A percentile compares a stretch with the other conserved stretches of the same genome.
Evolutionary conservation across 2,888 invertebrate species (phyloP).

Genomic region (Conchocele bisecta): DNA sequence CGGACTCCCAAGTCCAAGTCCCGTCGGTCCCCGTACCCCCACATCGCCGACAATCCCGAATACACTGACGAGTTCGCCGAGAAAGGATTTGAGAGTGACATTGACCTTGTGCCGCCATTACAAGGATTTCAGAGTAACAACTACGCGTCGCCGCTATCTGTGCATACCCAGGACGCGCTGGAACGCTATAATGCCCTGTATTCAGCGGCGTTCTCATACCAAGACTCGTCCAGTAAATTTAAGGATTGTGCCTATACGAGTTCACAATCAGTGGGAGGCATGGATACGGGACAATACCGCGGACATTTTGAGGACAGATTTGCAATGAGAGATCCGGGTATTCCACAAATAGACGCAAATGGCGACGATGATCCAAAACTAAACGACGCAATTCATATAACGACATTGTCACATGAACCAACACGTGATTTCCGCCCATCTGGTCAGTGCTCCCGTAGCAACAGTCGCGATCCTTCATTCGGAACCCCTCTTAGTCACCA

Average conservation of each 20-base stretch:
- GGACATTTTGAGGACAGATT: constrained; percentile 35
- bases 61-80: constrained; percentile 57
- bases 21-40: constrained; percentile 82
- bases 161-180: constrained; percentile 64
- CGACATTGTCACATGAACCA: constrained; percentile 62
- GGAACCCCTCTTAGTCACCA: constrained; percentile 65
- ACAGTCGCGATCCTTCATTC: constrained; percentile 71
- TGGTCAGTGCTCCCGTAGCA: constrained; percentile 73
- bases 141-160: constrained; percentile 55
- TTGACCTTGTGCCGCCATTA: constrained; percentile 49
- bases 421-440: constrained; percentile 60
- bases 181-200: constrained; percentile 75
- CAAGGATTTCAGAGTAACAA: constrained; percentile 68
- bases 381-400: constrained; percentile 50
- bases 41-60: constrained; percentile 66
- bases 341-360: constrained; percentile 30
- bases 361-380: constrained; percentile 52
- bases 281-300: constrained; percentile 55
- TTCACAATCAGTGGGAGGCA: constrained; percentile 31
- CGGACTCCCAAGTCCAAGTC: constrained; percentile 74
- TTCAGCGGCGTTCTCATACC: constrained; percentile 33
- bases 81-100: constrained; percentile 43
- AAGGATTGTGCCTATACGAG: constrained; percentile 54
- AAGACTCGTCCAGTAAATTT: constrained; percentile 7
- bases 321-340: constrained; percentile 29